These are phyloP conservation scores for Paralichthys olivaceus DNA, from an alignment of 2,113 vertebrate genomes.

Conservation along the genomic window DNA sequence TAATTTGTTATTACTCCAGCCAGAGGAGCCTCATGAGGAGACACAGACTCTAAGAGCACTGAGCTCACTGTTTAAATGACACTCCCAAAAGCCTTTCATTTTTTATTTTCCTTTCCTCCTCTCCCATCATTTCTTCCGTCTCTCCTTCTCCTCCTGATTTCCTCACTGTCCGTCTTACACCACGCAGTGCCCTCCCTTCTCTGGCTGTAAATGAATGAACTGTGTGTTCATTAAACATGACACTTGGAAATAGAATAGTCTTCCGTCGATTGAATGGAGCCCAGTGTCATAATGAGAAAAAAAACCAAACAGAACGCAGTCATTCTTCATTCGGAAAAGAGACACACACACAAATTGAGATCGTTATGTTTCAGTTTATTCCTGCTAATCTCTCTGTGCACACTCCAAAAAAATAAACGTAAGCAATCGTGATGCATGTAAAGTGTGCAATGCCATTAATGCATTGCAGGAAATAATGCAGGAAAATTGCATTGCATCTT, in stretches of 20 bases:
- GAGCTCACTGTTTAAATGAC: too few species aligned
- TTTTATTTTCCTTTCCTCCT: conserved; percentile 11
- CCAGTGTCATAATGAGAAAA: conserved; percentile 58
- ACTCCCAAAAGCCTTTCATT: too few species aligned
- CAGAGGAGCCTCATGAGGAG: too few species aligned
- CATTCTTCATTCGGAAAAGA: conserved; percentile 60
- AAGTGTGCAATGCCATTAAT: not conserved
- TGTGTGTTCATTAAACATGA: conserved; percentile 68
- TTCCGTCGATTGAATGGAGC: conserved; percentile 45
- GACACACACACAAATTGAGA: conserved; percentile 40
- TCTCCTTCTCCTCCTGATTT: conserved; percentile 45
- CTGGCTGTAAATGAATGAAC: conserved; percentile 62
- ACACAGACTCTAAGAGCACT: too few species aligned
- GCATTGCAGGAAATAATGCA: conserved; percentile 28
- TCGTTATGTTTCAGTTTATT: conserved; percentile 40
- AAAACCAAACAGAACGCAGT: conserved; percentile 17
- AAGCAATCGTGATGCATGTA: conserved; percentile 4
- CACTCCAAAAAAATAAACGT: conserved; percentile 14
- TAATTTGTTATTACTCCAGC: too few species aligned
- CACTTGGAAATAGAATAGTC: conserved; percentile 67
- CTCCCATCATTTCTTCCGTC: conserved; percentile 3
- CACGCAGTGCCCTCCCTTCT: conserved; percentile 17
- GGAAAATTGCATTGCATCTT: conserved; percentile 35
- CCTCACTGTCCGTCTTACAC: conserved; percentile 2
- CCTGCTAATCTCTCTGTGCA: conserved; percentile 37